Evolutionary conservation across 1,140 invertebrate species (phyloP).

Genomic region (Oscheius sp.): DNA sequence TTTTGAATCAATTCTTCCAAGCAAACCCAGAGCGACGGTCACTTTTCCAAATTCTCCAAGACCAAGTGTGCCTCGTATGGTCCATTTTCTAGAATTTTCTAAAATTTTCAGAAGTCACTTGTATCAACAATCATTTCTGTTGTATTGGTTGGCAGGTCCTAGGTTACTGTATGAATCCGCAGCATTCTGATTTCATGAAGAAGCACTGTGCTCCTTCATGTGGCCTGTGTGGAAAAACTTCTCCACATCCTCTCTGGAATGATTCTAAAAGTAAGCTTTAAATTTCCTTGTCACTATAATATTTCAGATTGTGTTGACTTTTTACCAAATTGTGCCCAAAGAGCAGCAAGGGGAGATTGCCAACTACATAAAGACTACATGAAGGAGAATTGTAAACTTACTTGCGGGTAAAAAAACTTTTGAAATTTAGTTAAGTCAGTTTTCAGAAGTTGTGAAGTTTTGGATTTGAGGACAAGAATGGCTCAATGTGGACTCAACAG

Average conservation of each 20-base stretch:
- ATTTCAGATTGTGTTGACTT: not conserved
- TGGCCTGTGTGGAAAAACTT: not conserved
- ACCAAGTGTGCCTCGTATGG: too few species aligned
- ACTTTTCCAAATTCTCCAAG: too few species aligned
- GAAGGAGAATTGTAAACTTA: not conserved
- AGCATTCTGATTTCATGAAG: not conserved
- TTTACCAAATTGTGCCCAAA: not conserved
- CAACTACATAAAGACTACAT: not conserved
- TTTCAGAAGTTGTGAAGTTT: too few species aligned
- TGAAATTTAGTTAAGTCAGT: too few species aligned
- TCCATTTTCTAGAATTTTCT: too few species aligned
- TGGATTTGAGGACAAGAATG: too few species aligned
- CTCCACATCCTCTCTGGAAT: not conserved
- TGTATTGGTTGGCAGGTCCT: not conserved
- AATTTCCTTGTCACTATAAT: not conserved
- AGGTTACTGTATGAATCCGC: not conserved
- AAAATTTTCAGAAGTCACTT: too few species aligned
- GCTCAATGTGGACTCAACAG: too few species aligned
- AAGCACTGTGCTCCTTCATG: not conserved
- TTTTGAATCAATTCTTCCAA: too few species aligned
- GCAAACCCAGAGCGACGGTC: too few species aligned
- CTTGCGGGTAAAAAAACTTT: too few species aligned
- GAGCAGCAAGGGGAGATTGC: not conserved
- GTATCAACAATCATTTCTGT: not conserved
- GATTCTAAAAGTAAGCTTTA: not conserved